These are phyloP conservation scores for Pteropus rufus DNA, from an alignment of 2,797 vertebrate species.

Conservation along the genomic window DNA sequence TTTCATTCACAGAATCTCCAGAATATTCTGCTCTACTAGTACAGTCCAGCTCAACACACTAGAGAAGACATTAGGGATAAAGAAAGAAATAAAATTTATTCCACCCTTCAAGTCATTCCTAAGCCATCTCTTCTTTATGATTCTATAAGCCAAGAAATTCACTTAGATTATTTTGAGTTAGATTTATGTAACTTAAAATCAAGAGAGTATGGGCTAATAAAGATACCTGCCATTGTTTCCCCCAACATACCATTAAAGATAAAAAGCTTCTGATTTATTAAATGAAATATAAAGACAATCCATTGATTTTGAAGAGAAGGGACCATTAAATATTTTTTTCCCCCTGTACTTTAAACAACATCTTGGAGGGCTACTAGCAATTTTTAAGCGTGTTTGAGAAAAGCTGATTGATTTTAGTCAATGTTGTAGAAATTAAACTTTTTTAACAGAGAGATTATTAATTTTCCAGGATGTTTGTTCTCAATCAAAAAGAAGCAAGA, in stretches of 20 bases:
- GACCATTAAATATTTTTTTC: not conserved
- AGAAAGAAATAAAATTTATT: not conserved
- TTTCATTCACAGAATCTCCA: not conserved
- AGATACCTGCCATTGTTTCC: not conserved
- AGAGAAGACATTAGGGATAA: not conserved
- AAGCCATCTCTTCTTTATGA: not conserved
- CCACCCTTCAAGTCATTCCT: not conserved
- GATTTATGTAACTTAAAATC: not conserved
- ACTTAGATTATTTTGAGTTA: not conserved
- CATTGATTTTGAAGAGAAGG: not conserved
- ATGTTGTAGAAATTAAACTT: not conserved
- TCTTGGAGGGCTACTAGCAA: not conserved
- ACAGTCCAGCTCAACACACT: not conserved
- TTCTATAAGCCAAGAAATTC: not conserved
- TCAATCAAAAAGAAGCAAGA: not conserved
- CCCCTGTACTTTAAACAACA: not conserved
- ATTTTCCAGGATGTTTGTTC: not conserved
- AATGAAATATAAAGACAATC: not conserved
- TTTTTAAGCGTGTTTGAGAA: not conserved
- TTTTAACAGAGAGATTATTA: not conserved
- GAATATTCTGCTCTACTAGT: not conserved
- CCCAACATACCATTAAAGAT: not conserved
- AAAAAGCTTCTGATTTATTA: not conserved
- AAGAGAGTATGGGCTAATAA: not conserved
- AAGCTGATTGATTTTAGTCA: not conserved